Evolutionary conservation across 2,113 vertebrate species (phyloP).

Genomic region (Labeo catla): DNA sequence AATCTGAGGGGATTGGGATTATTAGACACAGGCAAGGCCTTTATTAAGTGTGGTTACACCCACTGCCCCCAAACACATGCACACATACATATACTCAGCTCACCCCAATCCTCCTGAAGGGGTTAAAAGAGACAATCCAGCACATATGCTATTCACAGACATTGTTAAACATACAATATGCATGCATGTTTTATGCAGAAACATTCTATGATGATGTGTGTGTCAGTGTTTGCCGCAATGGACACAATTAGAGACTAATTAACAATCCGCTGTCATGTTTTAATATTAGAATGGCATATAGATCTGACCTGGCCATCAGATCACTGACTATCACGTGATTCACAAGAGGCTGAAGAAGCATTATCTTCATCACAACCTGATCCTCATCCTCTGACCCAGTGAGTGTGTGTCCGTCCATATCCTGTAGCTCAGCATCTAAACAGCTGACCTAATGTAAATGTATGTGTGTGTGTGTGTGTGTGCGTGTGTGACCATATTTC

Average conservation of each 20-base stretch:
- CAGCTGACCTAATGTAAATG: slow-evolving; percentile 29
- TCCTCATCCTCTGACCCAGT: slow-evolving; percentile 47
- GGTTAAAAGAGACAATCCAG: slow-evolving; percentile 28
- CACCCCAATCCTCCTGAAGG: slow-evolving; percentile 20
- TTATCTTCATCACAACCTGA: slow-evolving; percentile 49
- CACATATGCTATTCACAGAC: neutral
- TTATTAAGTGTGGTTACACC: slow-evolving; percentile 24
- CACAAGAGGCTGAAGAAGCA: slow-evolving; percentile 48
- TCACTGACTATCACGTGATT: slow-evolving; percentile 26
- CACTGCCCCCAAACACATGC: slow-evolving; percentile 10
- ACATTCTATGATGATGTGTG: neutral
- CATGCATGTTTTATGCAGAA: neutral
- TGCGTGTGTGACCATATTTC: neutral
- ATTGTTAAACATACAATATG: neutral
- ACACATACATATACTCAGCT: slow-evolving; percentile 16
- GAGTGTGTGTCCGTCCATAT: slow-evolving; percentile 17
- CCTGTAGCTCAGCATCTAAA: slow-evolving; percentile 25
- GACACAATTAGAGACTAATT: neutral
- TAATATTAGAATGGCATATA: neutral
- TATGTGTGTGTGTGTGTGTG: neutral
- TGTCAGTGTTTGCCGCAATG: neutral
- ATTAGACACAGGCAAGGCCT: slow-evolving; percentile 31
- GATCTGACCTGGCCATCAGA: slow-evolving; percentile 25
- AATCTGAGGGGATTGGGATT: slow-evolving; percentile 57
- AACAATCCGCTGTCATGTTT: neutral